These are phyloP conservation scores for Ophion obscuratus DNA, from an alignment of 2,888 invertebrate genomes.

Conservation along the genomic window DNA sequence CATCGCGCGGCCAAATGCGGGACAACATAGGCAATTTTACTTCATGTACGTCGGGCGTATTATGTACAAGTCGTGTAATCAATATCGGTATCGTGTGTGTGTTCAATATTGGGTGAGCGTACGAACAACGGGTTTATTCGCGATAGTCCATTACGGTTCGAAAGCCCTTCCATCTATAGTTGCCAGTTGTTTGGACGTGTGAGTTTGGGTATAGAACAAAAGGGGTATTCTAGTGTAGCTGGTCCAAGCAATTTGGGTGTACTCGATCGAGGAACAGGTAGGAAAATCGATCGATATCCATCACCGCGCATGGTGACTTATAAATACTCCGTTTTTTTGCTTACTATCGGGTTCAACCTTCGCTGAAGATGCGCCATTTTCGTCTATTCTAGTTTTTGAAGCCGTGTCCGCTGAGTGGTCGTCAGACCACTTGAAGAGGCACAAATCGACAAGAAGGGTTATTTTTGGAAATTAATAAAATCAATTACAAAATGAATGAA, in stretches of 20 bases:
- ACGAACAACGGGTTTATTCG: conserved; percentile 47
- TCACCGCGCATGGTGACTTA: not conserved
- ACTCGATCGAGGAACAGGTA: conserved; percentile 14
- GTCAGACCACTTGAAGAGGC: too few species aligned
- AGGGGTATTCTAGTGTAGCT: conserved; percentile 16
- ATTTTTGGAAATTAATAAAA: too few species aligned
- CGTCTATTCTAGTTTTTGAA: not conserved
- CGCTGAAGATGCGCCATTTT: too few species aligned
- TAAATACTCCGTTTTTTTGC: conserved; percentile 9
- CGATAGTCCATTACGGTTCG: conserved; percentile 47
- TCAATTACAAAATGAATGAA: too few species aligned
- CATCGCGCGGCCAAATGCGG: conserved; percentile 16
- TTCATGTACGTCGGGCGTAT: conserved; percentile 12
- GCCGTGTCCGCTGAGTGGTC: too few species aligned
- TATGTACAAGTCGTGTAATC: conserved; percentile 23
- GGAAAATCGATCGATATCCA: conserved; percentile 21
- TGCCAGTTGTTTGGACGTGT: not conserved
- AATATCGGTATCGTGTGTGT: conserved; percentile 49
- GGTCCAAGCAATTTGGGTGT: conserved; percentile 38
- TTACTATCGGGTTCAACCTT: not conserved
- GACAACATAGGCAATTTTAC: not conserved
- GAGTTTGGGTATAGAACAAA: conserved; percentile 9
- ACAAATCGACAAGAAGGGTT: not conserved
- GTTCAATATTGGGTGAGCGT: conserved; percentile 42
- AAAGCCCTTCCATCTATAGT: conserved; percentile 23